Evolutionary conservation across 2,113 vertebrate genomes (phyloP).

Genomic region (Megaceryle maxima): DNA sequence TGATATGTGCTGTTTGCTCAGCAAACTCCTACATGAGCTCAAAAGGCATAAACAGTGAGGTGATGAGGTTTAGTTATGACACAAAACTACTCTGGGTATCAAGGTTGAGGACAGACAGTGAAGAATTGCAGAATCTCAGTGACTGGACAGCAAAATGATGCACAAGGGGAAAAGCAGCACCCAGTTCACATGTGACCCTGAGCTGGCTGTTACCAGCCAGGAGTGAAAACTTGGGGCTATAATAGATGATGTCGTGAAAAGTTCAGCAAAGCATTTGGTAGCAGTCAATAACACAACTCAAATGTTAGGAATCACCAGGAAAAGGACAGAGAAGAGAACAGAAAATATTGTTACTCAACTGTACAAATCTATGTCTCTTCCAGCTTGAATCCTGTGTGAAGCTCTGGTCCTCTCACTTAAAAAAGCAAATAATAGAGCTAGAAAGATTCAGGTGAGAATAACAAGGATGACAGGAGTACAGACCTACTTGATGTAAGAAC

Average conservation of each 20-base stretch:
- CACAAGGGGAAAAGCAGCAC: neutral
- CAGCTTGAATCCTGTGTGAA: neutral
- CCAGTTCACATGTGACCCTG: neutral
- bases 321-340: neutral
- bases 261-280: neutral
- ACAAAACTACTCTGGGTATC: neutral
- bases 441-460: neutral
- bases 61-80: neutral
- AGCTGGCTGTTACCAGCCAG: neutral
- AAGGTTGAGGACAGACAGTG: neutral
- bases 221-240: neutral
- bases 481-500: neutral
- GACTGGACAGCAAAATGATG: neutral
- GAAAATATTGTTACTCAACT: neutral
- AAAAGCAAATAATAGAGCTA: neutral
- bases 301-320: neutral
- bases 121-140: neutral
- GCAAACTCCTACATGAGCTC: neutral
- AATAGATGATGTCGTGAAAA: neutral
- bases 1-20: neutral
- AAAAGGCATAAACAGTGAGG: neutral
- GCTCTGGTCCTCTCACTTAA: neutral
- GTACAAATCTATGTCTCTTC: neutral
- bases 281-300: neutral
- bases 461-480: neutral